phyloP scores from a whole-genome alignment of 2,888 invertebrate species.

The Chrysodeixis includens region DNA sequence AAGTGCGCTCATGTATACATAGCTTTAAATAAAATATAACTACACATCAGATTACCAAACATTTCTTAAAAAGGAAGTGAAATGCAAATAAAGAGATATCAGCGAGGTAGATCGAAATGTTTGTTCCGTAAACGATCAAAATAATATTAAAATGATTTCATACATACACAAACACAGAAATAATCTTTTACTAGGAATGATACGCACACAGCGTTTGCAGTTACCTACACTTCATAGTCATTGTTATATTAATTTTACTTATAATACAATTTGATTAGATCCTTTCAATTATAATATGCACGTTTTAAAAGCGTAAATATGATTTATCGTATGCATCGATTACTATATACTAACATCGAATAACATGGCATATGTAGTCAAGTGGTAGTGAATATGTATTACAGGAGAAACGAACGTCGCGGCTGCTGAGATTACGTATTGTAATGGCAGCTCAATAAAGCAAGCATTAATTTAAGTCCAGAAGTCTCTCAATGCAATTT shows the following conservation, averaged over 20 bases:
- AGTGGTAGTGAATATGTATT: constrained; percentile 13
- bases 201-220: constrained; percentile 50
- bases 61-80: constrained; percentile 59
- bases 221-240: constrained; percentile 58
- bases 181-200: constrained; percentile 66
- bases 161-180: constrained; percentile 53
- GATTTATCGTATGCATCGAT: constrained; percentile 24
- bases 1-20: constrained; percentile 65
- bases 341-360: constrained; percentile 37
- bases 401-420: constrained; percentile 32
- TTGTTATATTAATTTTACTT: constrained; percentile 40
- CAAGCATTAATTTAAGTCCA: constrained; percentile 49
- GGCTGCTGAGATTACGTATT: constrained; percentile 30
- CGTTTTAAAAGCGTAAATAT: constrained; percentile 31
- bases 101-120: constrained; percentile 80
- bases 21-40: constrained; percentile 55
- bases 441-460: constrained; percentile 65
- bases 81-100: constrained; percentile 71
- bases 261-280: constrained; percentile 54
- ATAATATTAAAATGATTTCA: constrained; percentile 42
- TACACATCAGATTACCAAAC: constrained; percentile 54
- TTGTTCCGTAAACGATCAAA: constrained; percentile 64
- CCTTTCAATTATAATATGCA: constrained; percentile 21
- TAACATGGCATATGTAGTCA: constrained; percentile 12
- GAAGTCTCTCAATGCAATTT: constrained; percentile 50